Evolutionary conservation across 2,113 vertebrate genomes (phyloP), one percentile per base, ranked within the genome.

Genomic region (Sylvia atricapilla): DNA sequence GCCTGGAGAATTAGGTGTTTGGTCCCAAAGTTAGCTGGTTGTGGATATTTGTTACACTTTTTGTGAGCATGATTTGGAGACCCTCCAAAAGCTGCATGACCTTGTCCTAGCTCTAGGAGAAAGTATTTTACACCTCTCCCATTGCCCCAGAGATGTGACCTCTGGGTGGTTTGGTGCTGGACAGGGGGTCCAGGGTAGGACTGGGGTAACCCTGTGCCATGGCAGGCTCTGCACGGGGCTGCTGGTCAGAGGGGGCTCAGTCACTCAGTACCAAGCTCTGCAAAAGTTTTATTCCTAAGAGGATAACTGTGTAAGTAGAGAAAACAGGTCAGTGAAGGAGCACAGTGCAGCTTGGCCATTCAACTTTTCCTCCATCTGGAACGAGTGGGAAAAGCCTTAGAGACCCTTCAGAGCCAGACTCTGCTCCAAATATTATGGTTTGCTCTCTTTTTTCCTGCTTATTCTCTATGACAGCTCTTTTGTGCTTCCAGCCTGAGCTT

Each of bases 121-220:
- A 77, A 15, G 16, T 17, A 16, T 78, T 93, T 60, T 33, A 89
- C 55, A 63, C 5, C 16, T 46, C 33, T 74, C 15, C 28, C 5
- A 3, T 41, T 59, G 27, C 13, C 28, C 37, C 11, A 3, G 33
- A 50, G 46, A 2, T 14, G 41, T 50, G 47, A 52, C 14, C n/a
- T 16, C 25, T 63, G 72, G 20, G 21, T 37, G 13, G 25, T 35
- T 58, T 87, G 53, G 53, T 41, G 73, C 30, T 56, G 59, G 39
- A 6, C 1, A 1, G 72, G 33, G 6, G 3, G 2, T 43, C 44
- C 4, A 0, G 68, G 19, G 6, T 30, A 19, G 22, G 16, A 14
- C 56, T 82, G 82, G n/a, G 46, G 4, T 62, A 47, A 70, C 50
- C 11, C 13, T 49, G 24, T 0, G 1, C 37, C 16, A 2, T 1